Percentiles rank a stretch among this genome's conserved stretches.
Evolutionary conservation across 2,113 vertebrate species (phyloP).

Genomic region (Calyptommatus sinebrachiatus): DNA sequence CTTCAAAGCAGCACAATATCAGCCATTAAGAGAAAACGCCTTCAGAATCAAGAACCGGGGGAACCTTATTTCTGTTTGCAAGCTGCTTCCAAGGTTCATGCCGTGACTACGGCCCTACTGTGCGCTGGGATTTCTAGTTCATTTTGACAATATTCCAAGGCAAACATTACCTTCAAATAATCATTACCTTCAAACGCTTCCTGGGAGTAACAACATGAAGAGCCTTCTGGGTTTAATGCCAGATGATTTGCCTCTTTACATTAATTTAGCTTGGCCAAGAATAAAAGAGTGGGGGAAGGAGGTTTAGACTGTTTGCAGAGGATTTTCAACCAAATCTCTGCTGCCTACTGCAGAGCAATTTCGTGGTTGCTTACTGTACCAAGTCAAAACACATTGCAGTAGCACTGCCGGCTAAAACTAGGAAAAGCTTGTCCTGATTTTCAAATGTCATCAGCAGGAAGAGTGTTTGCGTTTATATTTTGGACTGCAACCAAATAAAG

Average conservation of each 20-base stretch:
- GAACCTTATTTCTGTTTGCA: background rate
- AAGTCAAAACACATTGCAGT: conserved; percentile 34
- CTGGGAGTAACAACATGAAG: conserved; percentile 13
- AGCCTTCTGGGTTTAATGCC: background rate
- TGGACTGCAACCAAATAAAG: conserved; percentile 27
- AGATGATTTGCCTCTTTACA: conserved; percentile 30
- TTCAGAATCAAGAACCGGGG: background rate
- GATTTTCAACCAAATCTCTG: conserved; percentile 30
- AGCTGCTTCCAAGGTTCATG: background rate
- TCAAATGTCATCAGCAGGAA: conserved; percentile 39
- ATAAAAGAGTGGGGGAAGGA: background rate
- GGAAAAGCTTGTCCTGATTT: conserved; percentile 17
- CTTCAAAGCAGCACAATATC: background rate
- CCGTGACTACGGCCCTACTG: background rate
- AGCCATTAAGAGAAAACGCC: background rate
- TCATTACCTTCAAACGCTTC: conserved; percentile 14
- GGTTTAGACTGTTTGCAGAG: background rate
- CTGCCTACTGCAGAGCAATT: conserved; percentile 17
- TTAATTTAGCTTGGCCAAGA: conserved; percentile 17
- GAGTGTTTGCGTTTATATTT: conserved; percentile 27
- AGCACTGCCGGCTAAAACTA: conserved; percentile 25
- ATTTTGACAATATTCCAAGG: background rate
- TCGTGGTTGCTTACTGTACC: conserved; percentile 38
- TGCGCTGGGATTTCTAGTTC: conserved; percentile 4
- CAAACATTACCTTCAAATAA: conserved; percentile 27